Conservation (phyloP, 2,888 invertebrate genomes). For the Pyrochroa serraticornis region DNA sequence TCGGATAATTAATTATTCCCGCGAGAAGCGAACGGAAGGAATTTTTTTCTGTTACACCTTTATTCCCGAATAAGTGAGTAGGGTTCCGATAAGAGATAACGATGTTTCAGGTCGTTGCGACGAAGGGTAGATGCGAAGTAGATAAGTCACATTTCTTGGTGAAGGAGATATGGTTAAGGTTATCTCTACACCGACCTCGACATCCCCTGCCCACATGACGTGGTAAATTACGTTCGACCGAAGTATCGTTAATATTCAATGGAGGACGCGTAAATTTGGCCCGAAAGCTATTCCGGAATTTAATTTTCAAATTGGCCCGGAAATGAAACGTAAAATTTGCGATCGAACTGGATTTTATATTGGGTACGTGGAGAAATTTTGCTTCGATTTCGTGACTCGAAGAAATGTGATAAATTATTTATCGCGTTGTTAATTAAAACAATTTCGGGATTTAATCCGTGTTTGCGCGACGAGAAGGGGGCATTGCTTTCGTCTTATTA, state of each 20-base stretch:
- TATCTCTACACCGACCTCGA: not conserved
- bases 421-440: constrained; percentile 16
- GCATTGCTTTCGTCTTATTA: constrained; percentile 16
- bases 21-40: not conserved
- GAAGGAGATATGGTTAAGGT: constrained; percentile 1
- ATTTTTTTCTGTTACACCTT: constrained; percentile 5
- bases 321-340: constrained; percentile 11
- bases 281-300: constrained; percentile 4
- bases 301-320: constrained; percentile 10
- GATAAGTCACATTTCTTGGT: constrained; percentile 15
- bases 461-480: not conserved
- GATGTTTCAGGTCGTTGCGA: not conserved
- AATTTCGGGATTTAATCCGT: no score
- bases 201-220: constrained; percentile 1
- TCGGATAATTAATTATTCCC: constrained; percentile 5
- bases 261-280: constrained; percentile 7
- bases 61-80: constrained; percentile 5
- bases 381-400: no score
- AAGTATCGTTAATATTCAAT: constrained; percentile 20
- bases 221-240: constrained; percentile 8
- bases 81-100: constrained; percentile 8
- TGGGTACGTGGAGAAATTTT: not conserved
- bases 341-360: not conserved
- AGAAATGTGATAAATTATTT: not conserved
- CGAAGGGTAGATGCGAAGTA: constrained; percentile 3